Evolutionary conservation across 1,140 invertebrate species (phyloP), one percentile per base, ranked within the genome.

Genomic region (Gonatopus flavifemur): DNA sequence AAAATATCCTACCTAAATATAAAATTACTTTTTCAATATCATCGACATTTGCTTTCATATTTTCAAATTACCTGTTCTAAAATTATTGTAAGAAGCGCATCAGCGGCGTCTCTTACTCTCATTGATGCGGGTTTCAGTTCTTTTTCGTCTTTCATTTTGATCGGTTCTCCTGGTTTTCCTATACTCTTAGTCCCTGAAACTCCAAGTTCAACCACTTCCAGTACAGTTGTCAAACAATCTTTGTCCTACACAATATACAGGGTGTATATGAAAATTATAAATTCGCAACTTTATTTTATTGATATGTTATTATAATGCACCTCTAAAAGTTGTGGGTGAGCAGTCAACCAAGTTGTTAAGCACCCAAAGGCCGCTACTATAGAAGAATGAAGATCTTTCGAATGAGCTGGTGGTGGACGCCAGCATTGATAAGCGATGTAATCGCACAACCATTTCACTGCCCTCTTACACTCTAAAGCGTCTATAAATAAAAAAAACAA

Each of bases 381-480:
- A 49, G 94, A 94, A 4, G 96, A 98, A 80, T 99, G 97, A 44
- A 99, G 84, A 81, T 99, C 96, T 75, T 94, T 93, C 6, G 95
- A 98, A 83, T 99, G 97, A 36, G 89, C 89, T 36, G 88, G 93
- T 20, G 96, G 94, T 15, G 96, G 96, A 41, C 95, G 84, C 55
- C 88, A 94, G 80, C 97, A 98, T 78, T 98, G 96, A 72, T 89
- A 90, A 20, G 91, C 87, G 61, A 99, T 98, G 72, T 98, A 98
- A 80, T 98, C 94, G 77, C 94, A 96, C 42, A 98, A 85, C 94
- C 96, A 96, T 71, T 96, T 94, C 3, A 98, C 92, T n/a, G 93
- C 91, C 65, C 94, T 81, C 79, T 92, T 91, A 70, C 91, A 92
- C 74, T 94, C 91, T 54, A 91, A 75, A 37, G 87, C 87, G 81